A percentile compares a stretch with the other conserved stretches of the same genome.
Evolutionary conservation across 2,113 vertebrate species (phyloP).

Genomic region (Datnioides undecimradiatus): DNA sequence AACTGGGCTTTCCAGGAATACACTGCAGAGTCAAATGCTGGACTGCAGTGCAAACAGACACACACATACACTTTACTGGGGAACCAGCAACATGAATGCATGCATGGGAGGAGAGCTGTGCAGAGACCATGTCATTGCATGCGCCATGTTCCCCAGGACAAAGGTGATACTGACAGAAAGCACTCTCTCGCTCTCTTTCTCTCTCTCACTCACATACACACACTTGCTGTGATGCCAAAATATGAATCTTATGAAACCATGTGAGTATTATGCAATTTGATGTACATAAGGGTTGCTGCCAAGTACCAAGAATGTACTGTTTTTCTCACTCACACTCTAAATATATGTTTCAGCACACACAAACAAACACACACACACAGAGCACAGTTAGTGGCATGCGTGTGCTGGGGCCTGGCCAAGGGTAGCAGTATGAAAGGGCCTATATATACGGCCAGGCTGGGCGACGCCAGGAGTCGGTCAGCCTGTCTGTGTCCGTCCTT

Average conservation of each 20-base stretch:
- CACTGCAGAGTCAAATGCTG: constrained; percentile 39
- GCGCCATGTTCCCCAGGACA: constrained; percentile 36
- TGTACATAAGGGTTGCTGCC: constrained; percentile 33
- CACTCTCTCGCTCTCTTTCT: no score
- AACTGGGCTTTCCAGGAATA: constrained; percentile 77
- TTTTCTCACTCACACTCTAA: constrained; percentile 25
- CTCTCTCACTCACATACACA: background rate
- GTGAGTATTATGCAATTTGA: constrained; percentile 47
- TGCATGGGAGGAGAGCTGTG: constrained; percentile 37
- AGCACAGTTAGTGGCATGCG: constrained; percentile 35
- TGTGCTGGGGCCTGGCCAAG: constrained; percentile 40
- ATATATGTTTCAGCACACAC: constrained; percentile 50
- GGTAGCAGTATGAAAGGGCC: constrained; percentile 62
- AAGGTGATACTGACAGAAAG: constrained; percentile 52
- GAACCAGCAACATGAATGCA: constrained; percentile 26
- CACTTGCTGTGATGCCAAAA: background rate
- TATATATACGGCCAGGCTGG: constrained; percentile 54
- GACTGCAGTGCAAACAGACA: constrained; percentile 44
- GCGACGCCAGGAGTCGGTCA: constrained; percentile 60
- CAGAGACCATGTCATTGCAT: constrained; percentile 25
- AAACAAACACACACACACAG: constrained; percentile 45
- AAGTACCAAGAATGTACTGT: constrained; percentile 30
- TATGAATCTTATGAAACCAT: constrained; percentile 35
- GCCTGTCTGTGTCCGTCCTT: constrained; percentile 27
- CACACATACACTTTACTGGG: constrained; percentile 15